phyloP scores from a whole-genome alignment of 1,140 invertebrate genomes.

The Solenopsis fugax region DNA sequence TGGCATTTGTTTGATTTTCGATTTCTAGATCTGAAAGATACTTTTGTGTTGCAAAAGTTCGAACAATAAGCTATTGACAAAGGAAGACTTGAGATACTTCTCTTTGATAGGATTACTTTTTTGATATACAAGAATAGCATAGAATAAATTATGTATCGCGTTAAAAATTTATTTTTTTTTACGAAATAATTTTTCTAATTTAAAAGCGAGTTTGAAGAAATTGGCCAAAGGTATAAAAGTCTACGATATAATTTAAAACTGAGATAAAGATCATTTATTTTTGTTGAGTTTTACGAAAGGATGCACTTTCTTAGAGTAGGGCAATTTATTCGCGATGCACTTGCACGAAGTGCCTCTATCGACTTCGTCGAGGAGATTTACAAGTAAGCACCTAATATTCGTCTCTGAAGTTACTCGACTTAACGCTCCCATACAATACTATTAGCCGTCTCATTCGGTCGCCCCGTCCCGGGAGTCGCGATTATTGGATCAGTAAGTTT shows the following conservation, averaged over 20 bases:
- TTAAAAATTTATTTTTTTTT: not conserved
- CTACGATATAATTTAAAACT: slow-evolving; percentile 8
- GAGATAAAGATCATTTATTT: not conserved
- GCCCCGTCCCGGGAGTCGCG: slow-evolving; percentile 43
- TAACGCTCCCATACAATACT: slow-evolving; percentile 51
- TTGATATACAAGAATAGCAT: not conserved
- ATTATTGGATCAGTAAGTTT: slow-evolving; percentile 68
- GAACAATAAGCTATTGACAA: not conserved
- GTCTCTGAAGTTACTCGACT: slow-evolving; percentile 42
- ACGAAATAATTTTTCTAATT: not conserved
- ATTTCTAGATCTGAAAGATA: not conserved
- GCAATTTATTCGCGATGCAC: slow-evolving; percentile 26
- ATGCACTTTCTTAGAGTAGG: not conserved
- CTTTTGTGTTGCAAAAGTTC: not conserved
- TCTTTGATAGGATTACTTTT: not conserved
- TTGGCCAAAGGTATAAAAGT: not conserved
- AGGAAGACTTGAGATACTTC: not conserved
- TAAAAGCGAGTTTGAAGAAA: not conserved
- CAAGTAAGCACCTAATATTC: slow-evolving; percentile 52
- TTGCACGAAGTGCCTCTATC: slow-evolving; percentile 29
- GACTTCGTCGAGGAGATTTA: slow-evolving; percentile 40
- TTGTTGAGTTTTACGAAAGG: slow-evolving; percentile 12
- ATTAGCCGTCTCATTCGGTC: slow-evolving; percentile 53
- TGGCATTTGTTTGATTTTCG: not conserved
- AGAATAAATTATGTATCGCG: not conserved